phyloP scores from a whole-genome alignment of 1,140 invertebrate species.

The Pseudomyrmex cubaensis region DNA sequence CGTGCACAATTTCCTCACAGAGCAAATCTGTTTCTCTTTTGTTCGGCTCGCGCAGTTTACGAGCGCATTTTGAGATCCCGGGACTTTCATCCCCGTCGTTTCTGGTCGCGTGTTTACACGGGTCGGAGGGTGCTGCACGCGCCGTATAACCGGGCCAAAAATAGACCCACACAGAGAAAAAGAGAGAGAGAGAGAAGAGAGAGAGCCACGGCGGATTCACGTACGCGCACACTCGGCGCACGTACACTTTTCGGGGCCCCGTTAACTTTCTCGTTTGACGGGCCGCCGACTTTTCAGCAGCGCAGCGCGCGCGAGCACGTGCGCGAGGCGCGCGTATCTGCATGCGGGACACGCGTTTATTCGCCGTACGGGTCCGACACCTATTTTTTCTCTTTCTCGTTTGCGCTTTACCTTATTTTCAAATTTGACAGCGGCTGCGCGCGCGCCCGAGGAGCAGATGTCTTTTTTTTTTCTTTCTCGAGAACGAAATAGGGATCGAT shows the following conservation, averaged over 20 bases:
- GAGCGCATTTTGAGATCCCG: constrained; percentile 48
- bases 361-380: constrained; percentile 49
- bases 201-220: constrained; percentile 18
- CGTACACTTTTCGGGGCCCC: constrained; percentile 59
- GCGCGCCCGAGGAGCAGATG: constrained; percentile 63
- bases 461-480: constrained; percentile 66
- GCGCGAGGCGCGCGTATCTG: constrained; percentile 51
- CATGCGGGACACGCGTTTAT: constrained; percentile 66
- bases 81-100: constrained; percentile 59
- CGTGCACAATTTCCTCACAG: too few species aligned
- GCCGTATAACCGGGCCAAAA: constrained; percentile 45
- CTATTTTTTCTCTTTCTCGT: constrained; percentile 22
- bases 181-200: too few species aligned
- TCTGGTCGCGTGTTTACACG: constrained; percentile 64
- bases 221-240: not conserved
- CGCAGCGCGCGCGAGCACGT: constrained; percentile 41
- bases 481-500: constrained; percentile 33
- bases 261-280: constrained; percentile 48
- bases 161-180: constrained; percentile 48
- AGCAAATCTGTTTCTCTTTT: not conserved
- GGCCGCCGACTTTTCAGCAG: constrained; percentile 47
- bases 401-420: constrained; percentile 60
- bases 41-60: constrained; percentile 30
- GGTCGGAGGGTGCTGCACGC: constrained; percentile 48
- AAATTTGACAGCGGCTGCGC: constrained; percentile 66